phyloP scores from a whole-genome alignment of 2,888 invertebrate species.

The Lycaena phlaeas region DNA sequence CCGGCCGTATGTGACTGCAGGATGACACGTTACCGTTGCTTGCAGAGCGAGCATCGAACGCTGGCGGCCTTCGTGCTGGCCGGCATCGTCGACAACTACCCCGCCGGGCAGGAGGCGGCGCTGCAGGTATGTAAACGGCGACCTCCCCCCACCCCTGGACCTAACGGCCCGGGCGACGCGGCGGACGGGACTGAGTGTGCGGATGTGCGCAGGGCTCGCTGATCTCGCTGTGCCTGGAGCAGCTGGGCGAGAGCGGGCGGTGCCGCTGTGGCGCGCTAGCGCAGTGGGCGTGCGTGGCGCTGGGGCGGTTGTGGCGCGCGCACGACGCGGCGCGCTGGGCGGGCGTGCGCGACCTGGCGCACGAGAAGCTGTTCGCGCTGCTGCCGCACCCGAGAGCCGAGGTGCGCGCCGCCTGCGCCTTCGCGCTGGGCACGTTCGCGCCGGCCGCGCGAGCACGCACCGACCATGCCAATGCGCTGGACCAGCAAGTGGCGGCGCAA shows the following conservation, averaged over 20 bases:
- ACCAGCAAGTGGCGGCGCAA: conserved; percentile 92
- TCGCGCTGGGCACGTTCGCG: conserved; percentile 96
- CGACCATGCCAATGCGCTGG: conserved; percentile 94
- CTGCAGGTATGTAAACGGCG: too few relatives aligned
- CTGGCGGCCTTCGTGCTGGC: conserved; percentile 96
- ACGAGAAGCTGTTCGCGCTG: conserved; percentile 91
- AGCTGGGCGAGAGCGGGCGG: conserved; percentile 84
- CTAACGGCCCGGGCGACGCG: too few relatives aligned
- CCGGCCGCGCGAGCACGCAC: conserved; percentile 82
- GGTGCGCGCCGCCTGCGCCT: conserved; percentile 93
- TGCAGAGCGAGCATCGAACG: conserved; percentile 87
- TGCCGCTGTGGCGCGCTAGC: conserved; percentile 87
- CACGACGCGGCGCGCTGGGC: conserved; percentile 94
- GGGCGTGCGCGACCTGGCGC: conserved; percentile 95
- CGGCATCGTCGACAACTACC: conserved; percentile 92
- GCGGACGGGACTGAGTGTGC: too few relatives aligned
- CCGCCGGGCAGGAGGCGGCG: conserved; percentile 91
- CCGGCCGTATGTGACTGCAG: too few relatives aligned
- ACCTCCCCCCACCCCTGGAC: too few relatives aligned
- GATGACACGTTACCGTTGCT: neutral
- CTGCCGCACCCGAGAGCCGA: conserved; percentile 89
- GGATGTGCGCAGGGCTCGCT: conserved; percentile 93
- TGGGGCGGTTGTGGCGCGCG: conserved; percentile 92
- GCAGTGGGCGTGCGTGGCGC: conserved; percentile 93
- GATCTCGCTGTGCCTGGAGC: conserved; percentile 93